A percentile compares a stretch with the other conserved stretches of the same genome.
Evolutionary conservation across 1,140 invertebrate genomes (phyloP).

Genomic region (Ditylenchus dipsaci): DNA sequence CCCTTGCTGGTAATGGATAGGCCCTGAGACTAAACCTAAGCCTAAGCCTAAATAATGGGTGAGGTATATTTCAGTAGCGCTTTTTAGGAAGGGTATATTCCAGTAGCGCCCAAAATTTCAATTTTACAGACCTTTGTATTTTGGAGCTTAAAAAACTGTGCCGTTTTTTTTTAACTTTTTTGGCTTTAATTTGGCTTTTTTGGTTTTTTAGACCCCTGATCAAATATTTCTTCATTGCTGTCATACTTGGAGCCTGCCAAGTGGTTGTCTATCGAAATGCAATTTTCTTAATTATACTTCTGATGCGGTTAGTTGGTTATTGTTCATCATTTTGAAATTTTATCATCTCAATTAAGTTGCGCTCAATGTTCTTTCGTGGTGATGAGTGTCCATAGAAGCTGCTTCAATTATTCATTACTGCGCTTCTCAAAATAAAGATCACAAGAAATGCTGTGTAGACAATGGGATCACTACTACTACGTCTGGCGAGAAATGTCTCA

Average conservation of each 20-base stretch:
- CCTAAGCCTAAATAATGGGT: neutral
- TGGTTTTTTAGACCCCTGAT: slow-evolving; percentile 33
- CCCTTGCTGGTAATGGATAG: too few relatives aligned
- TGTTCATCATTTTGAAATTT: slow-evolving; percentile 3
- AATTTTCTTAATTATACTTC: slow-evolving; percentile 42
- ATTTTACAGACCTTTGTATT: too few relatives aligned
- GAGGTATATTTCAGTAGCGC: too few relatives aligned
- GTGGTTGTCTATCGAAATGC: slow-evolving; percentile 49
- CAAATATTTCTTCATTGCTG: slow-evolving; percentile 49
- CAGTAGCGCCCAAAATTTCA: too few relatives aligned
- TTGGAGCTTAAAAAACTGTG: too few relatives aligned
- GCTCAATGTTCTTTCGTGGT: slow-evolving; percentile 52
- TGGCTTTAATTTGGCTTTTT: too few relatives aligned
- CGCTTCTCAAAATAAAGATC: slow-evolving; percentile 47
- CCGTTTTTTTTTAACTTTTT: neutral
- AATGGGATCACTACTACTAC: slow-evolving; percentile 46
- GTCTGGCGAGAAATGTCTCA: slow-evolving; percentile 49
- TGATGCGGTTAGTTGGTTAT: slow-evolving; percentile 34
- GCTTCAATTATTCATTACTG: slow-evolving; percentile 55
- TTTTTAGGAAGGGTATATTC: too few relatives aligned
- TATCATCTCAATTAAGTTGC: slow-evolving; percentile 39
- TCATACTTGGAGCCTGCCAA: slow-evolving; percentile 46
- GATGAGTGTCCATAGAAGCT: slow-evolving; percentile 51
- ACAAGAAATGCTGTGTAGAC: slow-evolving; percentile 28
- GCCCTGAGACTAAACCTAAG: neutral